Evolutionary conservation across 2,797 vertebrate species (phyloP).

Genomic region (Sebastes elongatus): DNA sequence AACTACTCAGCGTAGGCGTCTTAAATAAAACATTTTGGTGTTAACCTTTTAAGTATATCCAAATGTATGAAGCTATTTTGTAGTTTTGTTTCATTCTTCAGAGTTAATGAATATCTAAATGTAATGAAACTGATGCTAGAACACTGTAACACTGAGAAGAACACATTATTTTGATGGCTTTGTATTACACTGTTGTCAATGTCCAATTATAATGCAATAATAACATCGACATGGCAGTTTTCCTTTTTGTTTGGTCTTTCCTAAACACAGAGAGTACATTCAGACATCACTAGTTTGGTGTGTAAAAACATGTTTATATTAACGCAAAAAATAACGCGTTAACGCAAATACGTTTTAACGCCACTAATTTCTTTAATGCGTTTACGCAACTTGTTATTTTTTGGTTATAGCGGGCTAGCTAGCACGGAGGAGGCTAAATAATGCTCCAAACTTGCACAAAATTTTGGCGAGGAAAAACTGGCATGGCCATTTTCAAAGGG

Average conservation of each 20-base stretch:
- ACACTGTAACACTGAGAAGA: conserved; percentile 76
- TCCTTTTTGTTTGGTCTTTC: conserved; percentile 29
- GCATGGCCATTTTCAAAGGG: too few species aligned
- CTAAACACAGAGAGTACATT: background rate
- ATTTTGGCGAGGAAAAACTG: too few species aligned
- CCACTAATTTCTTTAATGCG: too few species aligned
- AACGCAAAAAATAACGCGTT: too few species aligned
- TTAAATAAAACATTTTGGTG: conserved; percentile 27
- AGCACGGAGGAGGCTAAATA: too few species aligned
- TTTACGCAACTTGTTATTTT: too few species aligned
- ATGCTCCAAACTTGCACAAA: too few species aligned
- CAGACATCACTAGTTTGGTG: background rate
- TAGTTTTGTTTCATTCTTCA: conserved; percentile 59
- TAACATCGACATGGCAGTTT: conserved; percentile 48
- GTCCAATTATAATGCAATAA: conserved; percentile 80
- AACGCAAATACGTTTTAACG: too few species aligned
- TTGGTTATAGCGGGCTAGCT: too few species aligned
- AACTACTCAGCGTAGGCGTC: conserved; percentile 35
- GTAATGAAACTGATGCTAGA: conserved; percentile 69
- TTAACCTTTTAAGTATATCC: conserved; percentile 65
- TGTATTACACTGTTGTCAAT: conserved; percentile 78
- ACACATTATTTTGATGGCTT: conserved; percentile 71
- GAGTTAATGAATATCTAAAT: conserved; percentile 59
- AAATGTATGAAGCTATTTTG: conserved; percentile 66
- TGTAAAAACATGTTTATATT: background rate